Base-by-base conservation (phyloP, 2,113 vertebrate genomes). In the Misgurnus mizolepis region DNA sequence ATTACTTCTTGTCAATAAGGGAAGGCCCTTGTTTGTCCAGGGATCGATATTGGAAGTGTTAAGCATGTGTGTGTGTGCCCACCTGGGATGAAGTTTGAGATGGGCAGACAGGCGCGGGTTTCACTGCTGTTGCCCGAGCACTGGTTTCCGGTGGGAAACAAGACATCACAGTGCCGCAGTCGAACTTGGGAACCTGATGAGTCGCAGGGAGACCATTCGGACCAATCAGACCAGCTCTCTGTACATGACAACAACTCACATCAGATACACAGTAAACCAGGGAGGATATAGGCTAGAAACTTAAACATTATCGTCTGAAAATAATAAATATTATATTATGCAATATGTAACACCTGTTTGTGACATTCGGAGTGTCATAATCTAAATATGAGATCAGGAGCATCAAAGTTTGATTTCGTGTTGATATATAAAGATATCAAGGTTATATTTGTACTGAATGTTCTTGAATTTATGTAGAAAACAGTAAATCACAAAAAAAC, bases 221-320 rank as follows among this genome's bases (percentile, higher is more conserved):
- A 98, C 97, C 97, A 99, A 81, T 94, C 93, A 0, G 96, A 98
- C 97, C 97, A 99, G 89, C 94, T 98, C 92, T 98, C 97, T 99
- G 90, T 68, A 27, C 10, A 76, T 53, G 49, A 76, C 10, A 22
- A 72, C 22, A 50, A 74, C 45, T 34, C 58, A 49, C 17, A 49
- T 61, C 56, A 61, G 56, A 27, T 61, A 56, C 71, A 60, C 60
- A 60, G 55, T 73, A 4, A 74, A 18, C 39, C 0, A 73, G 17
- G 60, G n/a, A 15, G 50, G 22, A 70, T 47, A 10, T 8, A 47
- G 1, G 27, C 27, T 34, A 34, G 27, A 34, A 22, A 22, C 22
- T 22, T 22, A 22, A 22, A 22, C 22, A 22, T 22, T 22, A 22
- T 22, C 22, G 22, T 22, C 22, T 22, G 22, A 22, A 34, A 34